phyloP scores from a whole-genome alignment of 2,888 invertebrate genomes.

The Morpho deidamia region DNA sequence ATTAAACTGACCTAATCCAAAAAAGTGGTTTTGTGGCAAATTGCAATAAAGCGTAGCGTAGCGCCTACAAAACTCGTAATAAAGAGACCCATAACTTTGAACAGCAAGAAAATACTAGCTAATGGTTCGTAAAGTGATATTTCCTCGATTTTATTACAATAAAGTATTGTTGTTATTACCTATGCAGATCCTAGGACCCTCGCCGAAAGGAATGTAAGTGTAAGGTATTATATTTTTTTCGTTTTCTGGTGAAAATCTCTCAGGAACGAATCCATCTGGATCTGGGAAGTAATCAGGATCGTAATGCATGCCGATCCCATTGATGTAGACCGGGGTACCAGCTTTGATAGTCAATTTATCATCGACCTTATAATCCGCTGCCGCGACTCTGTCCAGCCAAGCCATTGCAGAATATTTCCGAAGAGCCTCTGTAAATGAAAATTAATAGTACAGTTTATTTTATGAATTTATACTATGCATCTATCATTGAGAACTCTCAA shows the following conservation, averaged over 20 bases:
- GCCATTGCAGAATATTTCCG: conserved; percentile 47
- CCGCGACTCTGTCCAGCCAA: conserved; percentile 42
- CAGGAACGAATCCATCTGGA: conserved; percentile 71
- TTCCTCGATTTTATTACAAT: too few species aligned
- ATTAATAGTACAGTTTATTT: too few species aligned
- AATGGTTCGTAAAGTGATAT: too few species aligned
- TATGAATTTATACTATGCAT: too few species aligned
- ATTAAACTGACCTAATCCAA: too few species aligned
- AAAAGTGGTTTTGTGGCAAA: too few species aligned
- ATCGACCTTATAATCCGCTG: conserved; percentile 36
- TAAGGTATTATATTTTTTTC: conserved; percentile 40
- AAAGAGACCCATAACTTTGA: too few species aligned
- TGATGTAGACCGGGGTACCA: conserved; percentile 37
- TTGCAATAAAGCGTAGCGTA: too few species aligned
- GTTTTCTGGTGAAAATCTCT: conserved; percentile 74
- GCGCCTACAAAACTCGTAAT: too few species aligned
- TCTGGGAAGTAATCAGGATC: conserved; percentile 70
- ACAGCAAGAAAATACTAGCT: too few species aligned
- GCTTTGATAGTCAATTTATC: conserved; percentile 40
- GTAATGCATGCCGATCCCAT: conserved; percentile 36
- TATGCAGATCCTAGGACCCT: conserved; percentile 76
- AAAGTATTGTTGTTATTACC: conserved; percentile 49
- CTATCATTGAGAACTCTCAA: too few species aligned
- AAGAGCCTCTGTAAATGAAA: conserved; percentile 36
- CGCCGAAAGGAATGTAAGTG: conserved; percentile 68